A percentile compares a stretch with the other conserved stretches of the same genome.
phyloP scores from a whole-genome alignment of 1,140 invertebrate genomes.

The Trinorchestia longiramus region DNA sequence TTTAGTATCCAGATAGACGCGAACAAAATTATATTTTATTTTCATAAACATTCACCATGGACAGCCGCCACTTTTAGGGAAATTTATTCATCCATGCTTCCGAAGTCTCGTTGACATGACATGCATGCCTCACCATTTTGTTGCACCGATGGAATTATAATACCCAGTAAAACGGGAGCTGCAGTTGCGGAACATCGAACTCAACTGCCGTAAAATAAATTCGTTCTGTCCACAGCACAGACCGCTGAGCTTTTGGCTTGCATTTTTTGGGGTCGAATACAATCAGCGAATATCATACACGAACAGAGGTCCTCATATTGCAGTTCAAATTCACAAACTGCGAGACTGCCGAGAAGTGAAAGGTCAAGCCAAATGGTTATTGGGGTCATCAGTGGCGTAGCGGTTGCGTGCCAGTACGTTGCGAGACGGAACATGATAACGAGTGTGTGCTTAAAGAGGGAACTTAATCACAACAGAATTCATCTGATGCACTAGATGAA shows the following conservation, averaged over 20 bases:
- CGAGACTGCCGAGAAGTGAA: conserved; percentile 17
- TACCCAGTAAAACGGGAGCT: neutral
- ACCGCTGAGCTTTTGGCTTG: neutral
- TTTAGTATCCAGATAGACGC: neutral
- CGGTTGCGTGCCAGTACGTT: neutral
- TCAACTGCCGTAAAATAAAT: neutral
- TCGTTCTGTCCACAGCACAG: neutral
- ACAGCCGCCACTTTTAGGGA: neutral
- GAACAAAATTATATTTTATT: neutral
- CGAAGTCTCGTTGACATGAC: neutral
- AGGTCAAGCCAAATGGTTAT: conserved; percentile 11
- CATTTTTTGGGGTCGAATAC: neutral
- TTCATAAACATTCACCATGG: neutral
- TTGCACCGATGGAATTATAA: conserved; percentile 23
- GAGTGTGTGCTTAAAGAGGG: neutral
- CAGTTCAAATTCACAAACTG: neutral
- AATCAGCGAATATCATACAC: neutral
- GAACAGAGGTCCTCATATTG: neutral
- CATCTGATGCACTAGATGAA: neutral
- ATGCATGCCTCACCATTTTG: neutral
- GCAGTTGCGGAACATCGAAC: neutral
- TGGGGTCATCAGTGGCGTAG: conserved; percentile 11
- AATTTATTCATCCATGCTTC: conserved; percentile 9
- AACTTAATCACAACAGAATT: neutral
- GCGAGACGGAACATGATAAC: neutral